Evolutionary conservation across 2,888 invertebrate genomes (phyloP), one percentile per base, ranked within the genome.

Genomic region (Hirtodrosophila trivittata): DNA sequence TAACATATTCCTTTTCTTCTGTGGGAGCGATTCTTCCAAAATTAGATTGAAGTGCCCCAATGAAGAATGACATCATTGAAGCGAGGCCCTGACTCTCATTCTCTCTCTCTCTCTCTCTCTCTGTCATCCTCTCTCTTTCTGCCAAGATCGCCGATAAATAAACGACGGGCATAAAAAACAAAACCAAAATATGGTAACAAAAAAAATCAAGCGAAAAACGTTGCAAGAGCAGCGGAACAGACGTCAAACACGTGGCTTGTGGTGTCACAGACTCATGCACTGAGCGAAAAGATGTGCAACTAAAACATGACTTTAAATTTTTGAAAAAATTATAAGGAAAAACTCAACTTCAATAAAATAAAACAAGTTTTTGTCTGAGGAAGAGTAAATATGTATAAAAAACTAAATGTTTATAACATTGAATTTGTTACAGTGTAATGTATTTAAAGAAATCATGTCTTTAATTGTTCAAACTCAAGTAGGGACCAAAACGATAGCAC

Each of bases 41-140:
- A n/a, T n/a, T n/a, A n/a, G n/a, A n/a, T n/a, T n/a, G n/a, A n/a
- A n/a, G n/a, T 21, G 18, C 18, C 2, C 35, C 38, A 30, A 7
- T 46, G 43, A 41, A 35, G 47, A 50, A 69, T 69, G 66, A 70
- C 66, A 71, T 71, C 69, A 71, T 70, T 62, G 49, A 9, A 30
- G 30, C n/a, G 3, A 21, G 18, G 5, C 18, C 18, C 18, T 21
- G 18, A 21, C 18, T 21, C 5, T 21, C 5, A 5, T 21, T 37
- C 14, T 26, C 14, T 30, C 10, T 45, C 8, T 28, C n/a, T 33
- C 32, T 39, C 2, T 33, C 6, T 8, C 26, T 18, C 18, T 21
- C 18, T 21, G 3, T 21, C 18, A 3, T 21, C 18, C 18, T 21
- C 5, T 21, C 5, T 42, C 18, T 38, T 25, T 9, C 33, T 42